These are phyloP conservation scores for Misgurnus anguillicaudatus DNA, from an alignment of 2,113 vertebrate species.

Conservation along the genomic window DNA sequence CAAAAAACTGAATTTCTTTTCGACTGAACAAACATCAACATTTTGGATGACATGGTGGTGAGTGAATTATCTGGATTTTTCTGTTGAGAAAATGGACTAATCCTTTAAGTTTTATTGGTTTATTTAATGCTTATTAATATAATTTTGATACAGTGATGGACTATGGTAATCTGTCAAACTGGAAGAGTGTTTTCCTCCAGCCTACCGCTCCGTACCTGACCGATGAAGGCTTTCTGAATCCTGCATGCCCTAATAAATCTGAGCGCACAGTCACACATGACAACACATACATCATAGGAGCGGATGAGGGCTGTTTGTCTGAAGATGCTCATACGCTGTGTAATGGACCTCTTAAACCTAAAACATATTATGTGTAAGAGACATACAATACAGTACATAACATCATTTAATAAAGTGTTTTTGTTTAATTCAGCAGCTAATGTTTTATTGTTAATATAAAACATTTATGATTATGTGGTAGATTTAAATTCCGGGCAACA, in stretches of 20 bases:
- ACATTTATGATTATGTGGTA: conserved; percentile 64
- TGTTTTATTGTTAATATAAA: background rate
- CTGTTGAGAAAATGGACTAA: too few species aligned
- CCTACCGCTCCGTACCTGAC: conserved; percentile 88
- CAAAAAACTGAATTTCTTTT: too few species aligned
- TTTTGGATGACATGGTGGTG: too few species aligned
- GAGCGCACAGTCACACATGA: conserved; percentile 43
- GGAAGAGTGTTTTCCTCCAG: conserved; percentile 86
- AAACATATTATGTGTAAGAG: conserved; percentile 91
- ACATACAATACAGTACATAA: conserved; percentile 4
- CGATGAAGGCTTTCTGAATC: conserved; percentile 89
- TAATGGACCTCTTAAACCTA: conserved; percentile 93
- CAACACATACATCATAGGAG: conserved; percentile 86
- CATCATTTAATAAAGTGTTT: too few species aligned
- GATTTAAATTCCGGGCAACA: conserved; percentile 96
- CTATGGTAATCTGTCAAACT: conserved; percentile 86
- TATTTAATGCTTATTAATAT: background rate
- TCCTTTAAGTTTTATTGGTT: too few species aligned
- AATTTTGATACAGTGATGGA: conserved; percentile 78
- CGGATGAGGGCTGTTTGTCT: conserved; percentile 77
- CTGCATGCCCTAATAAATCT: conserved; percentile 70
- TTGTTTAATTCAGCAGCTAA: too few species aligned
- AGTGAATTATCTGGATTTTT: too few species aligned
- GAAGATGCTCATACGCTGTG: conserved; percentile 81
- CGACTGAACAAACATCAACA: too few species aligned